phyloP scores from a whole-genome alignment of 2,113 vertebrate genomes.

The Tupaia chinensis region DNA sequence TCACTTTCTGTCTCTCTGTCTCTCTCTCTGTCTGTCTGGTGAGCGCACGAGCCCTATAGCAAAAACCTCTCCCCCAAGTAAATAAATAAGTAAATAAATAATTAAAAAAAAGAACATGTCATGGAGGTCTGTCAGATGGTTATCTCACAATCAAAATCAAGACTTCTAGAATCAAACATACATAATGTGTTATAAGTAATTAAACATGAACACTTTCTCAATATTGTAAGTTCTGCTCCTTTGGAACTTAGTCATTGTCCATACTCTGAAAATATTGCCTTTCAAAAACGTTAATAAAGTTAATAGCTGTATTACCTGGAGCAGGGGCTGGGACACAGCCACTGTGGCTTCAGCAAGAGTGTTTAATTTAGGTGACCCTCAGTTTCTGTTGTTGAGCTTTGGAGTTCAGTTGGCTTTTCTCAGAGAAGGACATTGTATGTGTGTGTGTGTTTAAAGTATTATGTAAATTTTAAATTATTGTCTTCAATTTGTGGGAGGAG shows the following conservation, averaged over 20 bases:
- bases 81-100: no score
- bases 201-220: background rate
- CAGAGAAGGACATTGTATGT: background rate
- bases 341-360: background rate
- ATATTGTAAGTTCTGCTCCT: background rate
- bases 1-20: no score
- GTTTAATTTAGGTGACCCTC: background rate
- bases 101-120: background rate
- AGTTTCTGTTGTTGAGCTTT: background rate
- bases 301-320: background rate
- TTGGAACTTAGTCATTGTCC: slow-evolving; percentile 2
- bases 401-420: background rate
- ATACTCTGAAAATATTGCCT: background rate
- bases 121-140: background rate
- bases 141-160: slow-evolving; percentile 20
- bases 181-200: slow-evolving; percentile 15
- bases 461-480: background rate
- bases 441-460: background rate
- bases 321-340: background rate
- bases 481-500: slow-evolving; percentile 17
- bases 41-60: no score
- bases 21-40: no score
- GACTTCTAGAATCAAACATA: background rate
- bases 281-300: background rate
- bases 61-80: no score